These are phyloP conservation scores for Neuroscelio doddi DNA, from an alignment of 2,888 invertebrate genomes.

Conservation along the genomic window DNA sequence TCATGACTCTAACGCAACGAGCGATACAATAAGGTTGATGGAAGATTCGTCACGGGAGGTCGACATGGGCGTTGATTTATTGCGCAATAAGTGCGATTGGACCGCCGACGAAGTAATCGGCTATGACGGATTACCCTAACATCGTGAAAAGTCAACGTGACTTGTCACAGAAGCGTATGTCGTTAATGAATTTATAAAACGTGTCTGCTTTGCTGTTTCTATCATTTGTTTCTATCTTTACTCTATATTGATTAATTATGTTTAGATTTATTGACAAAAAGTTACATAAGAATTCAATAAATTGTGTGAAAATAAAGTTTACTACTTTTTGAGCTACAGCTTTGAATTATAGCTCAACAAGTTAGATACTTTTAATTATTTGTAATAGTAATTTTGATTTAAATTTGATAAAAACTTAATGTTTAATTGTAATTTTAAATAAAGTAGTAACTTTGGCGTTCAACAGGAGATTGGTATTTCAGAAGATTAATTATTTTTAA, in stretches of 20 bases:
- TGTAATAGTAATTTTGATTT: too few relatives aligned
- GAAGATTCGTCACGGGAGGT: constrained; percentile 42
- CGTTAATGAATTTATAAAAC: constrained; percentile 38
- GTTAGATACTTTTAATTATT: too few relatives aligned
- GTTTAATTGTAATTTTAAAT: too few relatives aligned
- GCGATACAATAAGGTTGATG: constrained; percentile 42
- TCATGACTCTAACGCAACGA: constrained; percentile 31
- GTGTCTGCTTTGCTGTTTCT: not conserved
- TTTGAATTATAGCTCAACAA: too few relatives aligned
- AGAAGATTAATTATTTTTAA: too few relatives aligned
- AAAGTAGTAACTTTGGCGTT: too few relatives aligned
- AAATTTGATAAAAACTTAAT: too few relatives aligned
- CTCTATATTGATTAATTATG: not conserved
- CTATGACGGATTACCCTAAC: constrained; percentile 45
- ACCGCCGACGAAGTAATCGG: constrained; percentile 42
- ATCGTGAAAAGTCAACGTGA: constrained; percentile 29
- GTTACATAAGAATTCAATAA: too few relatives aligned
- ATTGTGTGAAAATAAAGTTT: too few relatives aligned
- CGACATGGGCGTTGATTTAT: constrained; percentile 46
- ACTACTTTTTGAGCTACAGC: too few relatives aligned
- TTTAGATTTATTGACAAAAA: too few relatives aligned
- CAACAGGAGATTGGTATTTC: too few relatives aligned
- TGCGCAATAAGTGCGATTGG: constrained; percentile 43
- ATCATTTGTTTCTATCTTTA: not conserved
- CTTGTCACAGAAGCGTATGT: constrained; percentile 23